Evolutionary conservation across 2,888 invertebrate species (phyloP), one percentile per base, ranked within the genome.

Genomic region (Ganaspis brasiliensis): DNA sequence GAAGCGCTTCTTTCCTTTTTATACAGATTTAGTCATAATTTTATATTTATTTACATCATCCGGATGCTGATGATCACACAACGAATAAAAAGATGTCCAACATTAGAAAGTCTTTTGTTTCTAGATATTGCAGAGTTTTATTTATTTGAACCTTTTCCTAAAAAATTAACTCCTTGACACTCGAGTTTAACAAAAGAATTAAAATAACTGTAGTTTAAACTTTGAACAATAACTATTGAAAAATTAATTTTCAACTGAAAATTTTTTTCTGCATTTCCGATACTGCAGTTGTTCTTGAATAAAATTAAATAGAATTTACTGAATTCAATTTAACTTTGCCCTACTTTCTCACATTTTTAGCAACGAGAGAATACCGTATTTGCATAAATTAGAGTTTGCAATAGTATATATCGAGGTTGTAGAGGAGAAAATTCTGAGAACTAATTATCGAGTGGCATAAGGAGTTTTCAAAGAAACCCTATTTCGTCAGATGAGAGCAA

Each of bases 401-500:
- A 67, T 56, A 26, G 14, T 12, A 70, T 55, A 75, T 37, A 71
- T 21, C 16, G 57, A 57, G 59, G 71, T 71, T 52, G n/a, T 31
- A 24, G 19, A 21, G 21, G n/a, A 57, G 45, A 73, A 74, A 72
- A 77, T 71, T 75, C 52, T 71, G 31, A 49, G 49, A 49, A 52
- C 52, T 49, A 71, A 71, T 71, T 52, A 71, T 71, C 37, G 37
- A 61, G 61, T 61, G 19, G 61, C 19, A 19, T 61, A 14, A 55
- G 24, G 31, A 71, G 14, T 16, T 49, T 82, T 81, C 79, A 72
- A 81, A 79, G 80, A 84, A 84, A 76, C 56, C 73, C 52, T 71
- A 74, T 86, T 86, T 86, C 84, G 73, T 79, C 83, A 84, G 35
- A 56, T 63, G 67, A 71, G 71, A 75, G 75, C 74, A 79, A 76